These are phyloP conservation scores for Noctua comes DNA, from an alignment of 2,888 invertebrate species.

Conservation along the genomic window DNA sequence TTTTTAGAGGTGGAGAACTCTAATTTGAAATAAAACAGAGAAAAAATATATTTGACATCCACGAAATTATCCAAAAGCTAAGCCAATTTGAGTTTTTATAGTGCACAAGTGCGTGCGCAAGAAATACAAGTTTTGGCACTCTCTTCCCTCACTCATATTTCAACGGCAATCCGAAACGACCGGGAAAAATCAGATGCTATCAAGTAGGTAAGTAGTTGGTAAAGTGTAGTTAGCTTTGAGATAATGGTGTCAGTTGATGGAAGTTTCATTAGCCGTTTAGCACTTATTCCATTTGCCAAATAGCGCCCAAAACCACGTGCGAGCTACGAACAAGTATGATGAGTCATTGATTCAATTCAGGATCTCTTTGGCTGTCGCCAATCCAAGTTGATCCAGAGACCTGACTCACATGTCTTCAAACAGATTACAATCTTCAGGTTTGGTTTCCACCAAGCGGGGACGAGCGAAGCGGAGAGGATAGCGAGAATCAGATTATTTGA, in stretches of 20 bases:
- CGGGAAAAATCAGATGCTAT: neutral
- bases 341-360: neutral
- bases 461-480: neutral
- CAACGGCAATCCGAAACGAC: neutral
- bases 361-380: neutral
- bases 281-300: neutral
- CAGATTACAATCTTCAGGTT: slow-evolving; percentile 31
- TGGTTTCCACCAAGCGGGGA: neutral
- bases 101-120: neutral
- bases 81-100: neutral
- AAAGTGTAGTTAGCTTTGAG: neutral
- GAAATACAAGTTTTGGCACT: neutral
- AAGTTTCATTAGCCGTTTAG: neutral
- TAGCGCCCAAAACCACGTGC: slow-evolving; percentile 13
- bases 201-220: neutral
- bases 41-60: too few relatives aligned
- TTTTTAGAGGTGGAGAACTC: too few relatives aligned
- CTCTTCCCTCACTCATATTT: neutral
- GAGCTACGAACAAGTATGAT: neutral
- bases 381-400: slow-evolving; percentile 14
- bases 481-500: neutral
- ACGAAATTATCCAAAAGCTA: too few relatives aligned
- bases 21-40: too few relatives aligned
- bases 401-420: slow-evolving; percentile 36
- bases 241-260: neutral